A percentile compares a stretch with the other conserved stretches of the same genome.
Conservation (phyloP, 2,113 vertebrate genomes). For the Chaetops frenatus region DNA sequence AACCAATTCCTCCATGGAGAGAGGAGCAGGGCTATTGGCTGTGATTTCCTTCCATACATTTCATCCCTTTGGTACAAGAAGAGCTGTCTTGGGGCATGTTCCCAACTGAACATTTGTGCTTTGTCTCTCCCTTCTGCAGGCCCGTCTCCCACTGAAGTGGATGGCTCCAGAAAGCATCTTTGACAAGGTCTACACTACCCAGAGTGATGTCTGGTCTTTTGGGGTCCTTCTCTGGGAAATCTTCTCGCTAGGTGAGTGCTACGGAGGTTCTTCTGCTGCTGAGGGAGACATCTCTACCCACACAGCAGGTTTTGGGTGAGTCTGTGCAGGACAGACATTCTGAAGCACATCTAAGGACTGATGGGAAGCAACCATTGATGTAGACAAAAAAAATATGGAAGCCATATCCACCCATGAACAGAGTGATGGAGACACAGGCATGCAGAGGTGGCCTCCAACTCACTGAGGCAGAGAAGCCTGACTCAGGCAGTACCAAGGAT, state of each 20-base stretch:
- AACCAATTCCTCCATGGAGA: background rate
- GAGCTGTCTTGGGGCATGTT: background rate
- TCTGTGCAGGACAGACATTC: background rate
- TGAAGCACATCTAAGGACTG: background rate
- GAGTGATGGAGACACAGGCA: background rate
- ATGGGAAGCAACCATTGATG: fast-evolving
- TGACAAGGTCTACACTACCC: slow-evolving; percentile 96
- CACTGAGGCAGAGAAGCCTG: background rate
- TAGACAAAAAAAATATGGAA: background rate
- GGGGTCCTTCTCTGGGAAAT: slow-evolving; percentile 99
- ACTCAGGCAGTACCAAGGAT: background rate
- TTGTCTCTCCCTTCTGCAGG: slow-evolving; percentile 66
- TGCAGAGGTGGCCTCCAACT: background rate
- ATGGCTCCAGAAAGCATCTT: slow-evolving; percentile 99
- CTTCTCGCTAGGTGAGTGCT: slow-evolving; percentile 89
- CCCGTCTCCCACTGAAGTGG: slow-evolving; percentile 96
- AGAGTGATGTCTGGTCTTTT: slow-evolving; percentile 98
- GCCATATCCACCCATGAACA: background rate
- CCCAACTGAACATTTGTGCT: background rate
- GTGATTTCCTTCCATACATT: background rate
- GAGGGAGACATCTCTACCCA: background rate
- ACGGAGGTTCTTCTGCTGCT: background rate
- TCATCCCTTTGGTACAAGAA: background rate
- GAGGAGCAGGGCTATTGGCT: background rate
- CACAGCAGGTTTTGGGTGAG: background rate